Percentiles rank a stretch among this genome's conserved stretches.
phyloP scores from a whole-genome alignment of 2,113 vertebrate genomes.

The Hucho hucho region DNA sequence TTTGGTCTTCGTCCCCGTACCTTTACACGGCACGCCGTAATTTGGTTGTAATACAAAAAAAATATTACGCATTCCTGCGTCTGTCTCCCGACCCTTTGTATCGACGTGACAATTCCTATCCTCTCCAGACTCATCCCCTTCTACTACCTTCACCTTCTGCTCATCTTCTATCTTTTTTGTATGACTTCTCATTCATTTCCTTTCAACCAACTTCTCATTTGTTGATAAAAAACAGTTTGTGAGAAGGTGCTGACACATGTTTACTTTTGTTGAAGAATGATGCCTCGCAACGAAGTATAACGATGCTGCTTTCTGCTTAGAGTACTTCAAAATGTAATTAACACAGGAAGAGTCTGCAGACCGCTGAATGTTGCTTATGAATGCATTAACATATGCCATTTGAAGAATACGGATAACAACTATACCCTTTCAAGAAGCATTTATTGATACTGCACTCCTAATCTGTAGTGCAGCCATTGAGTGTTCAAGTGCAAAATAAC shows the following conservation, averaged over 20 bases:
- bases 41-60: too few relatives aligned
- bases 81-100: too few relatives aligned
- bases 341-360: slow-evolving; percentile 15
- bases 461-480: neutral
- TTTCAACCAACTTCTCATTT: slow-evolving; percentile 11
- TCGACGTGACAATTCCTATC: neutral
- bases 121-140: slow-evolving; percentile 7
- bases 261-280: slow-evolving; percentile 26
- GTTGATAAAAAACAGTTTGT: slow-evolving; percentile 28
- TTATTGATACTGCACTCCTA: neutral
- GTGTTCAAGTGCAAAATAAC: neutral
- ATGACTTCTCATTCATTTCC: slow-evolving; percentile 17
- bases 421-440: neutral
- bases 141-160: slow-evolving; percentile 5
- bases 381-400: slow-evolving; percentile 6
- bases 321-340: slow-evolving; percentile 28
- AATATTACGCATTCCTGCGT: too few relatives aligned
- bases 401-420: neutral
- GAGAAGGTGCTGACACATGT: slow-evolving; percentile 26
- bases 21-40: too few relatives aligned
- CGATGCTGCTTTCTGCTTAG: slow-evolving; percentile 27
- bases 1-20: too few relatives aligned
- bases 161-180: neutral
- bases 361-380: slow-evolving; percentile 16
- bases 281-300: slow-evolving; percentile 17